phyloP scores from a whole-genome alignment of 2,888 invertebrate species.

The Lasioglossum lativentre region DNA sequence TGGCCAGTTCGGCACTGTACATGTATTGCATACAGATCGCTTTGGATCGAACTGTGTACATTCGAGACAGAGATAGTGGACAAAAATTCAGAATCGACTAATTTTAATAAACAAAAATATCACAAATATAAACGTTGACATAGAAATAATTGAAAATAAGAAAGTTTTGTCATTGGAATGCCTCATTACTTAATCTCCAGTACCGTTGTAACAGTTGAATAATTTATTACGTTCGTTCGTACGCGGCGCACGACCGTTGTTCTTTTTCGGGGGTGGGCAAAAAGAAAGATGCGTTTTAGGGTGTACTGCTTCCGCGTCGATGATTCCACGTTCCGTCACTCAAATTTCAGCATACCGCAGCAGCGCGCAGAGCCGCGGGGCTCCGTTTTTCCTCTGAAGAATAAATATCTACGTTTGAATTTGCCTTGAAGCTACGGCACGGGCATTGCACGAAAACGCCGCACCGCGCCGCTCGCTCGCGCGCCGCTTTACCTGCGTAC shows the following conservation, averaged over 20 bases:
- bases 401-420: slow-evolving; percentile 57
- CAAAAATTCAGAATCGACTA: too few relatives aligned
- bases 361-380: slow-evolving; percentile 5
- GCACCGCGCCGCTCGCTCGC: slow-evolving; percentile 20
- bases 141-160: too few relatives aligned
- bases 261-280: neutral
- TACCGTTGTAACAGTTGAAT: neutral
- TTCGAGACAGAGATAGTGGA: too few relatives aligned
- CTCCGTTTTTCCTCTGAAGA: slow-evolving; percentile 28
- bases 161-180: too few relatives aligned
- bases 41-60: too few relatives aligned
- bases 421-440: slow-evolving; percentile 43
- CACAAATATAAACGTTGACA: too few relatives aligned
- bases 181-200: neutral
- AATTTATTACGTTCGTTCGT: neutral
- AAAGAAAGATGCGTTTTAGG: neutral
- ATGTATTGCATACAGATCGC: too few relatives aligned
- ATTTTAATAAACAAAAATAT: too few relatives aligned
- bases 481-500: slow-evolving; percentile 46
- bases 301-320: slow-evolving; percentile 44
- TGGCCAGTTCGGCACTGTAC: too few relatives aligned
- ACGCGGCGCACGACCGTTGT: neutral
- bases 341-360: slow-evolving; percentile 29
- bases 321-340: slow-evolving; percentile 15
- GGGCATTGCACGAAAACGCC: slow-evolving; percentile 47